phyloP scores from a whole-genome alignment of 2,888 invertebrate genomes.

The Elmis aenea region DNA sequence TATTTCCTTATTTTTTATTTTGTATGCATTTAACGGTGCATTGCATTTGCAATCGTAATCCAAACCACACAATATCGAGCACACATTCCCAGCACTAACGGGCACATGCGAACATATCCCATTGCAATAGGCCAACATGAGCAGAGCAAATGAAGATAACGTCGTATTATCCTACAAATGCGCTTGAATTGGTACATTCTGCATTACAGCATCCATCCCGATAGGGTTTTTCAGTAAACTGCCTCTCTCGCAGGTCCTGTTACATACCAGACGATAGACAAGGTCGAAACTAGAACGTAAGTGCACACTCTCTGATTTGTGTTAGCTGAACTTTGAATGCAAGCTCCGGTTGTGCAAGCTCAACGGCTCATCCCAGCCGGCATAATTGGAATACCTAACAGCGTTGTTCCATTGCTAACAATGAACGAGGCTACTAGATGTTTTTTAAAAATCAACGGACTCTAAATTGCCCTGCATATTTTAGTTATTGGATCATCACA shows the following conservation, averaged over 20 bases:
- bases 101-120: conserved; percentile 28
- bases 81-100: conserved; percentile 27
- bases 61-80: conserved; percentile 27
- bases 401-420: conserved; percentile 32
- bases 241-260: too few species aligned
- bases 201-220: conserved; percentile 18
- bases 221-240: conserved; percentile 15
- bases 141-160: conserved; percentile 44
- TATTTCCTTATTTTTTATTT: too few species aligned
- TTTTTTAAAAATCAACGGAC: too few species aligned
- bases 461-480: conserved; percentile 16
- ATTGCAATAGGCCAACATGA: conserved; percentile 34
- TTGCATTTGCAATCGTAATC: conserved; percentile 29
- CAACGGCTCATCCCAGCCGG: conserved; percentile 35
- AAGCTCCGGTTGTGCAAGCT: conserved; percentile 36
- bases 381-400: conserved; percentile 40
- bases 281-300: too few species aligned
- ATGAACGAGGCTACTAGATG: conserved; percentile 30
- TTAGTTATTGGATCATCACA: too few species aligned
- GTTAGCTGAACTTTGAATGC: conserved; percentile 36
- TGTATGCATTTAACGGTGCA: too few species aligned
- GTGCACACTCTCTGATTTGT: too few species aligned
- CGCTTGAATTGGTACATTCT: conserved; percentile 32
- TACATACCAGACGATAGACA: too few species aligned
- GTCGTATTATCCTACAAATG: conserved; percentile 36